Conservation (phyloP, 1,140 invertebrate genomes). For the Drosophila serrata region DNA sequence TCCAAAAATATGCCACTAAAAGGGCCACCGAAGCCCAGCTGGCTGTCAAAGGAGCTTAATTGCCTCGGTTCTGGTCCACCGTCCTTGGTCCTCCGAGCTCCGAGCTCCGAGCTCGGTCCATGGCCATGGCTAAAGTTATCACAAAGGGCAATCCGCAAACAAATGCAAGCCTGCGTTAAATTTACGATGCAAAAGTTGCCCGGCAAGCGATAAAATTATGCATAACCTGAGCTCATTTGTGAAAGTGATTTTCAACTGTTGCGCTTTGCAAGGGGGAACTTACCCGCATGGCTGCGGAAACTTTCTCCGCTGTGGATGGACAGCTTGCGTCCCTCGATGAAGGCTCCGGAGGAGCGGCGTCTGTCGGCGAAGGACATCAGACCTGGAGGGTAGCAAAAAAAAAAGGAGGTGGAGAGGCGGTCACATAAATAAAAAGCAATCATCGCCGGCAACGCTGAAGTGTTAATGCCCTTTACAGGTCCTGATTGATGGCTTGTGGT, state of each 20-base stretch:
- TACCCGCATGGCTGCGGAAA: constrained; percentile 84
- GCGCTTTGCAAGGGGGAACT: constrained; percentile 53
- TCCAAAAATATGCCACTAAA: constrained; percentile 19
- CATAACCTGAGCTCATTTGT: constrained; percentile 79
- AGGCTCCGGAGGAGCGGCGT: constrained; percentile 82
- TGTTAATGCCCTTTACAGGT: constrained; percentile 30
- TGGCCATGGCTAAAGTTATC: constrained; percentile 44
- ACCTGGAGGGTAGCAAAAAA: constrained; percentile 54
- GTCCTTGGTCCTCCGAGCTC: neutral
- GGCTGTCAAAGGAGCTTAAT: constrained; percentile 71
- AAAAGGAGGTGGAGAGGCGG: constrained; percentile 5
- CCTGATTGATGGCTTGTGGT: constrained; percentile 36
- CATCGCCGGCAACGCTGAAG: constrained; percentile 3
- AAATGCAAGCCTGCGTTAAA: constrained; percentile 58
- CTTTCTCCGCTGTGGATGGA: constrained; percentile 84
- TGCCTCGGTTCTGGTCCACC: constrained; percentile 34
- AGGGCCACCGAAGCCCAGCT: constrained; percentile 46
- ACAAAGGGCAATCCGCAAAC: constrained; percentile 63
- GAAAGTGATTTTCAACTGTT: constrained; percentile 82
- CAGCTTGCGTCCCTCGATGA: constrained; percentile 81
- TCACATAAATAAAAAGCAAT: constrained; percentile 46
- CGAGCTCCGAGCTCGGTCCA: constrained; percentile 21
- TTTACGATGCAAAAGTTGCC: constrained; percentile 79
- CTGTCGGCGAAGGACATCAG: constrained; percentile 85
- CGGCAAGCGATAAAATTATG: constrained; percentile 73